Evolutionary conservation across 2,113 vertebrate genomes (phyloP).

Genomic region (Psammodynastes pulverulentus): DNA sequence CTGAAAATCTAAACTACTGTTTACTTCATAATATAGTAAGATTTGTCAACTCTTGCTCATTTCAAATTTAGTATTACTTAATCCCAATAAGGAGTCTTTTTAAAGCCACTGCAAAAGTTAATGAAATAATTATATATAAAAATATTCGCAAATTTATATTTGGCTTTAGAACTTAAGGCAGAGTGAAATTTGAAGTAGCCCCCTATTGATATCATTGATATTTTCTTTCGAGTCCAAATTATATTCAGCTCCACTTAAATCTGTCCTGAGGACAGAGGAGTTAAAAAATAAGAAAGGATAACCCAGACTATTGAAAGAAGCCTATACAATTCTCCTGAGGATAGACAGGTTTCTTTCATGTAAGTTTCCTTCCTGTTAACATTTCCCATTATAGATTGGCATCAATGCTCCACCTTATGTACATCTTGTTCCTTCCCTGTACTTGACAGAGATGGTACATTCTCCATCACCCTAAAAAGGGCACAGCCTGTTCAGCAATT

Average conservation of each 20-base stretch:
- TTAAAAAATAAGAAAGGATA: background rate
- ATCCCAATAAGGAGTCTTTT: background rate
- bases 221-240: background rate
- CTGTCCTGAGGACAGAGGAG: background rate
- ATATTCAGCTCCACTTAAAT: background rate
- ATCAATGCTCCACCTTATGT: background rate
- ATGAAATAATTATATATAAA: background rate
- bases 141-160: background rate
- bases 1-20: accelerated
- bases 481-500: constrained; percentile 9
- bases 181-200: background rate
- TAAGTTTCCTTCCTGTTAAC: background rate
- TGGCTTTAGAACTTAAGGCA: background rate
- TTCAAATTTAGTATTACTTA: background rate
- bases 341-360: constrained; percentile 1
- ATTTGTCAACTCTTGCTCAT: background rate
- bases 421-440: constrained; percentile 12
- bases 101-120: background rate
- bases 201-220: background rate
- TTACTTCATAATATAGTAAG: background rate
- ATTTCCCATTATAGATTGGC: background rate
- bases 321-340: background rate
- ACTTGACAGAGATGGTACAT: constrained; percentile 18
- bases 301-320: background rate
- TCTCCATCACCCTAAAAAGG: constrained; percentile 20